Evolutionary conservation across 2,113 vertebrate genomes (phyloP).

Genomic region (Coptodon bakossiorum): DNA sequence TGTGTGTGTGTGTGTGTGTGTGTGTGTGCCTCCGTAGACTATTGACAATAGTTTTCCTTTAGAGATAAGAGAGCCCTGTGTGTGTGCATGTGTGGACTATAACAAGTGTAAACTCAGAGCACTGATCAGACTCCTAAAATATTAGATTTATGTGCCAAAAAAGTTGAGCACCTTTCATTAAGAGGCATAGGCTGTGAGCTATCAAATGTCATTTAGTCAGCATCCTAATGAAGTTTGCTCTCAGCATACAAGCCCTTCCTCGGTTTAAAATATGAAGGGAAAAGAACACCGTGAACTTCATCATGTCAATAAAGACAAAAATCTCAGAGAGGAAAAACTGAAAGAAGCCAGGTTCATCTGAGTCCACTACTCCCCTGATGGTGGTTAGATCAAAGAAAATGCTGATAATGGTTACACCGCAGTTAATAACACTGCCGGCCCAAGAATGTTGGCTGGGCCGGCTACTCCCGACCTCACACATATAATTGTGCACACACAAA

Average conservation of each 20-base stretch:
- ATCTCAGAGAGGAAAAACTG: not conserved
- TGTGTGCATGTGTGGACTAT: not conserved
- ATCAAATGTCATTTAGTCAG: not conserved
- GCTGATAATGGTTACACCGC: constrained; percentile 56
- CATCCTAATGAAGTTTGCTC: not conserved
- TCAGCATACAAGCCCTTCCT: not conserved
- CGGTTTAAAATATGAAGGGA: constrained; percentile 8
- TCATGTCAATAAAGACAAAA: constrained; percentile 16
- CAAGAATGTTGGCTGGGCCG: constrained; percentile 55
- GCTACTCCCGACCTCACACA: constrained; percentile 64
- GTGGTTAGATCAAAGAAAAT: constrained; percentile 61
- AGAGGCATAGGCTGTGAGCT: not conserved
- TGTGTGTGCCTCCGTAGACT: not conserved
- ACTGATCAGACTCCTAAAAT: constrained; percentile 39
- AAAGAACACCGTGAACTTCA: constrained; percentile 10
- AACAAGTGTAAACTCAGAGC: constrained; percentile 24
- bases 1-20: not conserved
- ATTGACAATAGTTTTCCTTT: constrained; percentile 12
- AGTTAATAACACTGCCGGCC: constrained; percentile 58
- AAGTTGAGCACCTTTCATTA: not conserved
- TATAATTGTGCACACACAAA: constrained; percentile 21
- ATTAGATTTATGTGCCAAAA: not conserved
- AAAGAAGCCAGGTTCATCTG: constrained; percentile 25
- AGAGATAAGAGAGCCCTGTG: constrained; percentile 44
- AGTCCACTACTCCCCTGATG: constrained; percentile 50